Evolutionary conservation across 2,797 vertebrate species (phyloP), one percentile per base, ranked within the genome.

Genomic region (Smutsia temminckii): DNA sequence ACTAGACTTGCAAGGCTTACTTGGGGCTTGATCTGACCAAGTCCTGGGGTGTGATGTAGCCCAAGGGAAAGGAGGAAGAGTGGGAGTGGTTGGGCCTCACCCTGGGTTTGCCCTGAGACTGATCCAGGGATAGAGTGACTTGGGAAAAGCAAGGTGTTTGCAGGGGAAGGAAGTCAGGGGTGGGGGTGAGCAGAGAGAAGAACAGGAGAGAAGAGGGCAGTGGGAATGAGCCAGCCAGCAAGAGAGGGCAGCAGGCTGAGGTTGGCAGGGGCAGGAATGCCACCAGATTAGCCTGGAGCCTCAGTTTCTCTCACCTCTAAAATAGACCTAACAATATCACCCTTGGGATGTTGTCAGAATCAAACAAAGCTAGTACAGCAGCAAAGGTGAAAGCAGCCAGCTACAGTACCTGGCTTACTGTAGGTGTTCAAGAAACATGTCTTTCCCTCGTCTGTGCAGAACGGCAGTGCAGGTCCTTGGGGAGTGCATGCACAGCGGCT

Each of bases 71-170:
- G 21, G 53, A 68, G 42, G 53, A 40, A 69, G 57, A 78, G 11
- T 40, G 11, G 53, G 13, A 80, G 18, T n/a, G 49, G 8, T 89
- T 0, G 0, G 37, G 64, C 13, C 57, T 2, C 68, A 80, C 29
- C 94, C 53, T n/a, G 59, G 20, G 64, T 34, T 88, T 93, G 25
- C 42, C 75, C 69, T 21, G 66, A 88, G 78, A 81, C 59, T 89
- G 91, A 89, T 42, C 49, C 71, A 86, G 59, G 87, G 32, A 78
- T 8, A 63, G 18, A 90, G 40, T 61, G 57, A 85, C 55, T 66
- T 75, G 77, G 71, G 57, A 40, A 95, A 93, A 92, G 63, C 8
- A 25, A 94, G n/a, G 61, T 68, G 57, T 83, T 91, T 29, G 5
- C 37, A 17, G 66, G 40, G 34, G 32, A 29, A 8, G 14, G 78